Conservation (phyloP, 1,140 invertebrate species). For the Cydia pomonella region DNA sequence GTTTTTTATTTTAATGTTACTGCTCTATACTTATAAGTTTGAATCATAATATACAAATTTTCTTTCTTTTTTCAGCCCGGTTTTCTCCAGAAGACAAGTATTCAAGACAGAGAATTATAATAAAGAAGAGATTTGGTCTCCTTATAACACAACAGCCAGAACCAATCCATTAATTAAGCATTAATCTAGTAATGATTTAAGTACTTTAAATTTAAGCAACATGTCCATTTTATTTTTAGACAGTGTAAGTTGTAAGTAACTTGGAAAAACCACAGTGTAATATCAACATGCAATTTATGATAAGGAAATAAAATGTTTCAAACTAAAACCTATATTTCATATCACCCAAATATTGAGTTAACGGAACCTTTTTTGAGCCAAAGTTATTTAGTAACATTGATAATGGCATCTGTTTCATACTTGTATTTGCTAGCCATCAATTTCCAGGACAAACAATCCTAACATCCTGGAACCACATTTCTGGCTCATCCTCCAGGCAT, state of each 20-base stretch:
- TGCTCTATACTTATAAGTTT: too few relatives aligned
- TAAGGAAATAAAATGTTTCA: background rate
- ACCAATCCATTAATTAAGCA: slow-evolving; percentile 71
- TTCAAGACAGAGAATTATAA: slow-evolving; percentile 92
- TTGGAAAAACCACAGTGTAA: background rate
- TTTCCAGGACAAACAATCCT: too few relatives aligned
- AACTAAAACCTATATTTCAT: slow-evolving; percentile 38
- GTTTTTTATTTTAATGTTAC: too few relatives aligned
- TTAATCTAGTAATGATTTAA: background rate
- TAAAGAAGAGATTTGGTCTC: slow-evolving; percentile 95
- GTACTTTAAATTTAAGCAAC: background rate
- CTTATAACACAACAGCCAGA: slow-evolving; percentile 92
- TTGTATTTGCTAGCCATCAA: too few relatives aligned
- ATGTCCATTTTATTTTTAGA: background rate
- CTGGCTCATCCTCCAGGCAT: too few relatives aligned
- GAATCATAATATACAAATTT: background rate
- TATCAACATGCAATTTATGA: background rate
- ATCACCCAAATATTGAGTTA: too few relatives aligned
- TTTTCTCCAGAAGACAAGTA: slow-evolving; percentile 98
- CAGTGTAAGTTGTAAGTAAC: background rate
- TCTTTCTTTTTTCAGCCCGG: slow-evolving; percentile 84
- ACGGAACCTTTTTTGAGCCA: too few relatives aligned
- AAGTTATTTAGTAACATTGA: too few relatives aligned
- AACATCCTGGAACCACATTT: too few relatives aligned
- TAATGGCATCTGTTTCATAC: too few relatives aligned